These are phyloP conservation scores for Bhutanitis thaidina DNA, from an alignment of 2,888 invertebrate species.

Conservation along the genomic window DNA sequence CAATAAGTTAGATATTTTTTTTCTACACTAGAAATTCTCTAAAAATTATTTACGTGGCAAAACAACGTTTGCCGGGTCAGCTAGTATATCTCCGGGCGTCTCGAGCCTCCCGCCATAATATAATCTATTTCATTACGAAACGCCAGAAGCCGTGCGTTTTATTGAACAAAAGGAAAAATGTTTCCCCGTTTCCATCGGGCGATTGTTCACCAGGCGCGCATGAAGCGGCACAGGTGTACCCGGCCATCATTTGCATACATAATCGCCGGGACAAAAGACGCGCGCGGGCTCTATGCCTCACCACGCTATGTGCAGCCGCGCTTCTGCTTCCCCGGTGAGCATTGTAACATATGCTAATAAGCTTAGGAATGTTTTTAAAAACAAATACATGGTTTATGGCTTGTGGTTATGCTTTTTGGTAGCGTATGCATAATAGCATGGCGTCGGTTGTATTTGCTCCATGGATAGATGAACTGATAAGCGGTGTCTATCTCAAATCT, in stretches of 20 bases:
- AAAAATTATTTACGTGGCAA: too few species aligned
- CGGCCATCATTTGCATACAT: slow-evolving; percentile 51
- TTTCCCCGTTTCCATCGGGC: slow-evolving; percentile 58
- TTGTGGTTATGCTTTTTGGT: slow-evolving; percentile 4
- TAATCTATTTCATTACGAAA: too few species aligned
- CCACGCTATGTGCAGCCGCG: slow-evolving; percentile 34
- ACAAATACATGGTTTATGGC: slow-evolving; percentile 30
- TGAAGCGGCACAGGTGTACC: slow-evolving; percentile 58
- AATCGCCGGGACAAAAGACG: slow-evolving; percentile 64
- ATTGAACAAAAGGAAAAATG: slow-evolving; percentile 19
- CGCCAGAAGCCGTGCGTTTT: slow-evolving; percentile 1
- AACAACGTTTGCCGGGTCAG: too few species aligned
- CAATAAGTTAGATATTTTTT: too few species aligned
- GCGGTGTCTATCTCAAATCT: slow-evolving; percentile 2
- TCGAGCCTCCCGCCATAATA: too few species aligned
- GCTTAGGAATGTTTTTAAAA: slow-evolving; percentile 55
- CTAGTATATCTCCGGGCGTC: too few species aligned
- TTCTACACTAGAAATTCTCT: too few species aligned
- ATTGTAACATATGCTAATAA: slow-evolving; percentile 70
- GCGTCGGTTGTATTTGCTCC: not conserved
- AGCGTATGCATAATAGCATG: slow-evolving; percentile 15
- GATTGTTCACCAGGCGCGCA: slow-evolving; percentile 63
- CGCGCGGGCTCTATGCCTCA: slow-evolving; percentile 30
- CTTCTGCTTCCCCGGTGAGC: slow-evolving; percentile 55
- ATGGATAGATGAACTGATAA: slow-evolving; percentile 11